phyloP scores from a whole-genome alignment of 2,888 invertebrate species.

The Perithous albicinctus region DNA sequence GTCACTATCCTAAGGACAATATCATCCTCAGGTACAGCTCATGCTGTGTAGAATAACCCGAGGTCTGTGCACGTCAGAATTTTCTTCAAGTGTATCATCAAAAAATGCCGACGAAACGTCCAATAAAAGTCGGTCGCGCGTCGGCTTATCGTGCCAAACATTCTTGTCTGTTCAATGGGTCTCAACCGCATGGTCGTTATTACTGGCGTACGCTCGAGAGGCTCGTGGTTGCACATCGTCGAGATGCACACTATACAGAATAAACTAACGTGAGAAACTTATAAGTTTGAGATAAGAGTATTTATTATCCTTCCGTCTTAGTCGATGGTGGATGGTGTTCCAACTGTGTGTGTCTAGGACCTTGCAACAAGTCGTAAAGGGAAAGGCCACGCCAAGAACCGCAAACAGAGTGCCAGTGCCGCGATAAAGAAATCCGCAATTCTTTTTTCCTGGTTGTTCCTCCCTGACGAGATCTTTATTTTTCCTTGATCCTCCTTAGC shows the following conservation, averaged over 20 bases:
- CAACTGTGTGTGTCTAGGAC: conserved; percentile 77
- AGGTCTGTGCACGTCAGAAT: conserved; percentile 44
- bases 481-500: conserved; percentile 19
- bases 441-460: conserved; percentile 45
- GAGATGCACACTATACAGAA: conserved; percentile 22
- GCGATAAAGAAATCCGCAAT: conserved; percentile 66
- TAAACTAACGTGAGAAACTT: conserved; percentile 61
- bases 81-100: conserved; percentile 19
- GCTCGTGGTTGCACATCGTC: conserved; percentile 49
- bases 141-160: conserved; percentile 77
- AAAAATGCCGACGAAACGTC: conserved; percentile 72
- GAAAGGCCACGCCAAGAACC: conserved; percentile 61
- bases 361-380: conserved; percentile 72
- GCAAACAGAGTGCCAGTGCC: conserved; percentile 73
- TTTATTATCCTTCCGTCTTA: conserved; percentile 46
- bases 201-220: conserved; percentile 43
- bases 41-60: conserved; percentile 53
- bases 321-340: conserved; percentile 39
- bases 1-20: neutral
- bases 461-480: conserved; percentile 20
- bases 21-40: neutral
- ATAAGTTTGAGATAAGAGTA: conserved; percentile 51
- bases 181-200: conserved; percentile 36
- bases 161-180: conserved; percentile 70
- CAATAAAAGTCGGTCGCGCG: conserved; percentile 73